Percentiles rank a stretch among this genome's conserved stretches.
Conservation (phyloP, 2,888 invertebrate genomes). For the Drosophila multiciliata region DNA sequence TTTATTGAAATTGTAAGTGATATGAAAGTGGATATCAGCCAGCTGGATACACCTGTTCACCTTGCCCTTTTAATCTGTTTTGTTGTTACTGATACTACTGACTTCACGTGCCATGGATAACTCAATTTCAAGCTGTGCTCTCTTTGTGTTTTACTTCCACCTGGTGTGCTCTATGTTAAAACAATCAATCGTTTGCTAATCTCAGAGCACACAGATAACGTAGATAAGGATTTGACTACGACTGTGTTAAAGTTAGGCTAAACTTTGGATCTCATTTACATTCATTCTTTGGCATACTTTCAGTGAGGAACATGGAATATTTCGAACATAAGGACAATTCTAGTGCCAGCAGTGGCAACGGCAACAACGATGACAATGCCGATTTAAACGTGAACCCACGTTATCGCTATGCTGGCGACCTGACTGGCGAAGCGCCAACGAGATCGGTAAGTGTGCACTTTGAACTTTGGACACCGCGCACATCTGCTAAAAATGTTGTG, state of each 20-base stretch:
- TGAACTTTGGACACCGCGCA: constrained; percentile 26
- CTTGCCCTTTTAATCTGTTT: constrained; percentile 58
- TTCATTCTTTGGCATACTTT: constrained; percentile 30
- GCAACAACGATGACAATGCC: constrained; percentile 26
- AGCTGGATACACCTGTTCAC: constrained; percentile 23
- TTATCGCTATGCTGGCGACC: constrained; percentile 82
- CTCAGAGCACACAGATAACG: constrained; percentile 10
- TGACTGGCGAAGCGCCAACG: constrained; percentile 80
- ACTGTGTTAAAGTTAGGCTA: constrained; percentile 24
- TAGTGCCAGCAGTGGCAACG: constrained; percentile 19
- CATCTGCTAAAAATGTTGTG: constrained; percentile 5
- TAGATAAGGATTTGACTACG: constrained; percentile 43
- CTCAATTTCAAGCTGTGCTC: constrained; percentile 14
- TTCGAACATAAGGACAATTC: constrained; percentile 32
- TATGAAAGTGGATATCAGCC: background rate
- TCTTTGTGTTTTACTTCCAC: constrained; percentile 15
- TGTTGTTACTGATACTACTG: background rate
- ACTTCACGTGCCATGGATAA: constrained; percentile 19
- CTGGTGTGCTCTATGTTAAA: constrained; percentile 15
- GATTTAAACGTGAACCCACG: constrained; percentile 62
- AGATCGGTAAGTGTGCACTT: constrained; percentile 76
- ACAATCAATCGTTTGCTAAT: constrained; percentile 49
- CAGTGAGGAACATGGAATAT: constrained; percentile 54
- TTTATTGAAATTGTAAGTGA: constrained; percentile 24
- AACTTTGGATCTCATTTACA: constrained; percentile 63